Percentiles rank a stretch among this genome's conserved stretches.
Conservation (phyloP, 2,797 vertebrate species). For the Phoeniculus purpureus region DNA sequence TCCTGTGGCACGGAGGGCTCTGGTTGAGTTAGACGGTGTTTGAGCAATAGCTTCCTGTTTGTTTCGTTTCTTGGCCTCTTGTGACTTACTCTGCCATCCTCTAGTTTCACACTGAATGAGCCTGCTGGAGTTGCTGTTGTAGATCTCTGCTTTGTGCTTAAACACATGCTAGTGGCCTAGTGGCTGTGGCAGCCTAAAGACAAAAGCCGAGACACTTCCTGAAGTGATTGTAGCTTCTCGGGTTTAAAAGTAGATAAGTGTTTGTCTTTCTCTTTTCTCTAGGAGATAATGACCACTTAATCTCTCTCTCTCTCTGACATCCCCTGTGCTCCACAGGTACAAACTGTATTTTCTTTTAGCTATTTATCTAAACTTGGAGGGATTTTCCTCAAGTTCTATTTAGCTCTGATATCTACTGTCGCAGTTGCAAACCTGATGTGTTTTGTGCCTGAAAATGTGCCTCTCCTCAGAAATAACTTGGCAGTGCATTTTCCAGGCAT, state of each 20-base stretch:
- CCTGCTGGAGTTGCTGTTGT: background rate
- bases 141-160: background rate
- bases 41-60: background rate
- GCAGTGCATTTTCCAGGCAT: background rate
- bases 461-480: background rate
- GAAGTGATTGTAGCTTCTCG: background rate
- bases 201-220: background rate
- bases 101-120: accelerated
- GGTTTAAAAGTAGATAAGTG: background rate
- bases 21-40: background rate
- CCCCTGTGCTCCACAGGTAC: conserved; percentile 35
- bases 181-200: background rate
- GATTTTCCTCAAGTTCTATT: background rate
- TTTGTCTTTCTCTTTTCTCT: conserved; percentile 38
- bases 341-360: background rate
- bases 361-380: background rate
- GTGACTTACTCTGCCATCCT: accelerated
- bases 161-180: background rate
- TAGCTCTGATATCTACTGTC: background rate
- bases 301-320: conserved; percentile 24
- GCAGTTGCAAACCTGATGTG: background rate
- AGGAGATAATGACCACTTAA: conserved; percentile 48
- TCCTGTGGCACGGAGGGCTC: background rate
- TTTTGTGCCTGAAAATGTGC: background rate
- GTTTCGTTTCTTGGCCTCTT: background rate